phyloP scores from a whole-genome alignment of 2,113 vertebrate species.

The Tragelaphus imberbis region DNA sequence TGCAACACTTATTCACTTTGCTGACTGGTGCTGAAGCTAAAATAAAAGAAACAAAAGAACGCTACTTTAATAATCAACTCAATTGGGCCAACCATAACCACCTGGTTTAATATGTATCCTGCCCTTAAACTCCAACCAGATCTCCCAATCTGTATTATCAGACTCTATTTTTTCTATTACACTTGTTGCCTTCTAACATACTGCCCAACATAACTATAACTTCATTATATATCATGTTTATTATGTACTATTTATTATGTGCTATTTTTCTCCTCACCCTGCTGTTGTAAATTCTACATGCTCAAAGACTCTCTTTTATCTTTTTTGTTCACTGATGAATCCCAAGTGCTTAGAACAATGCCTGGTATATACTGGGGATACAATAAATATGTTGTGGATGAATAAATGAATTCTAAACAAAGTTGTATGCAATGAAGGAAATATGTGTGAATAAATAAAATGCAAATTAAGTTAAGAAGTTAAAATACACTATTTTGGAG shows the following conservation, averaged over 20 bases:
- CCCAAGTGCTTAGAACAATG: not conserved
- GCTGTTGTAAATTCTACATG: not conserved
- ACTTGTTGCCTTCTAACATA: not conserved
- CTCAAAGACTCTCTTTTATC: not conserved
- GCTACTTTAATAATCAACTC: not conserved
- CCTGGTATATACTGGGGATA: not conserved
- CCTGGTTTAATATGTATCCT: not conserved
- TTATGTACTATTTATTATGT: not conserved
- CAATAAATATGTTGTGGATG: not conserved
- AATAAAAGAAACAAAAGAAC: constrained; percentile 23
- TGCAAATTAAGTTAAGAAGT: too few relatives aligned
- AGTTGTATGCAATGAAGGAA: not conserved
- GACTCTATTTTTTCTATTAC: not conserved
- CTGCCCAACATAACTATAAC: not conserved
- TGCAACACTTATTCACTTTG: constrained; percentile 84
- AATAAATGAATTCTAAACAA: not conserved
- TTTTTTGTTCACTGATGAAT: not conserved
- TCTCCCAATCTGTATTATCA: not conserved
- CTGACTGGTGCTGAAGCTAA: constrained; percentile 91
- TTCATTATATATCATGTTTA: not conserved
- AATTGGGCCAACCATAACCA: not conserved
- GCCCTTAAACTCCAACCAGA: not conserved
- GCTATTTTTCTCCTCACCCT: not conserved
- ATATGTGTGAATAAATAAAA: not conserved
- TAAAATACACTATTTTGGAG: not conserved